Base-by-base conservation (phyloP, 2,888 invertebrate species). In the Cheilosia vulpina region DNA sequence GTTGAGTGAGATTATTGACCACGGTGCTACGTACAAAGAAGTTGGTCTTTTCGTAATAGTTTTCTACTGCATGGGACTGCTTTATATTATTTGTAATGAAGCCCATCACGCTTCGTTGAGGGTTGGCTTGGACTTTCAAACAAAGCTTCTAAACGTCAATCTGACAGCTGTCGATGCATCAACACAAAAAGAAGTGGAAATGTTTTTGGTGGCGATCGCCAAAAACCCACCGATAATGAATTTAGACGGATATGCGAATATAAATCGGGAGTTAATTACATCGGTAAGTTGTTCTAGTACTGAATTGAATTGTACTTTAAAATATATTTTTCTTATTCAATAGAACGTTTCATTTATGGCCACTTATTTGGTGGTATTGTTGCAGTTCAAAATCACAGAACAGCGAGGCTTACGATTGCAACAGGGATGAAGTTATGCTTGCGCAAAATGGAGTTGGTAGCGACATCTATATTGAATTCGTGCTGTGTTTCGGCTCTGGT, bases 161-260 rank as follows among this genome's bases (percentile, higher is more conserved):
- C 92, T 95, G 7, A 94, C 94, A 0, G 93, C 94, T 0, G 94
- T 96, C 7, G 95, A 95, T 90, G 92, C 93, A 52, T 93, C 94
- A 68, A 95, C 95, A 0, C 94, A 95, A 88, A 94, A 94, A 41
- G 96, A 96, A 89, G 94, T 96, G 17, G 94, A 95, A 89, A 95
- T 96, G 95, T 95, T 96, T 89, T 91, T 96, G 34, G 94, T 95
- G 5, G 96, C 96, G 0, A 95, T 96, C 72, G 94, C 95, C 6
- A 96, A 96, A 90, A 96, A 96, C 90, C 96, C 96, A 0, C 96
- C 96, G 0, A 95, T 95, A 60, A 96, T 96, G 96, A 96, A 96
- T 91, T 92, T 96, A 72, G 95, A 96, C 87, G 95, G 95, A 4
- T 96, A 95, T 89, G 95, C 95, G 1, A 95, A 95, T 88, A 95